phyloP scores from a whole-genome alignment of 2,797 vertebrate genomes.

The Bradypus variegatus region DNA sequence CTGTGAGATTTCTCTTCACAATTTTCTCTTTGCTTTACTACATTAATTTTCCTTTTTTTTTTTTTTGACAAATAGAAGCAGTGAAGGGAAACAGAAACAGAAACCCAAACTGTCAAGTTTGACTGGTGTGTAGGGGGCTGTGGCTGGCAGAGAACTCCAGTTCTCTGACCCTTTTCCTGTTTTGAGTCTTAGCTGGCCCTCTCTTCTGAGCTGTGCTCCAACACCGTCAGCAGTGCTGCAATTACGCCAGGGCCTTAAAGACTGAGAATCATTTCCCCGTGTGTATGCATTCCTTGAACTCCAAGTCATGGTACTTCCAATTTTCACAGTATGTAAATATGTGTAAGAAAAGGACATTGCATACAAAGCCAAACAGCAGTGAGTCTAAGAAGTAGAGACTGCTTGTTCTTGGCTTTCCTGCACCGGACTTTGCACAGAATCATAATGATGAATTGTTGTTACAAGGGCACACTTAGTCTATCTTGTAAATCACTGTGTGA shows the following conservation, averaged over 20 bases:
- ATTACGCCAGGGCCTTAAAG: neutral
- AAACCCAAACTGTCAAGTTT: neutral
- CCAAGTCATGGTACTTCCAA: constrained; percentile 8
- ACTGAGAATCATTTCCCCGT: neutral
- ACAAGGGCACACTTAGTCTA: constrained; percentile 6
- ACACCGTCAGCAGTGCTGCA: neutral
- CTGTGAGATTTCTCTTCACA: neutral
- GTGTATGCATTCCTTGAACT: constrained; percentile 5
- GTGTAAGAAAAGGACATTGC: constrained; percentile 16
- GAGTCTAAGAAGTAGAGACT: constrained; percentile 15
- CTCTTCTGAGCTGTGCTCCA: neutral
- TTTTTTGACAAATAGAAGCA: constrained; percentile 13
- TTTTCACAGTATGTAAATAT: constrained; percentile 31
- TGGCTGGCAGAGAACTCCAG: neutral
- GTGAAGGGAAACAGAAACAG: neutral
- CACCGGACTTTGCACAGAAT: constrained; percentile 17
- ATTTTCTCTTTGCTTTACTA: neutral
- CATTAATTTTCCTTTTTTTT: neutral
- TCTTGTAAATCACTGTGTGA: constrained; percentile 50
- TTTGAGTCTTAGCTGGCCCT: neutral
- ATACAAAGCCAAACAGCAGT: neutral
- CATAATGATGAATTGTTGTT: constrained; percentile 25
- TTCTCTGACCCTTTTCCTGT: neutral
- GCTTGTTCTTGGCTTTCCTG: constrained; percentile 4
- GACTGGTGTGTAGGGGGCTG: neutral